A percentile compares a stretch with the other conserved stretches of the same genome.
phyloP scores from a whole-genome alignment of 2,113 vertebrate species.

The Dipodomys merriami region DNA sequence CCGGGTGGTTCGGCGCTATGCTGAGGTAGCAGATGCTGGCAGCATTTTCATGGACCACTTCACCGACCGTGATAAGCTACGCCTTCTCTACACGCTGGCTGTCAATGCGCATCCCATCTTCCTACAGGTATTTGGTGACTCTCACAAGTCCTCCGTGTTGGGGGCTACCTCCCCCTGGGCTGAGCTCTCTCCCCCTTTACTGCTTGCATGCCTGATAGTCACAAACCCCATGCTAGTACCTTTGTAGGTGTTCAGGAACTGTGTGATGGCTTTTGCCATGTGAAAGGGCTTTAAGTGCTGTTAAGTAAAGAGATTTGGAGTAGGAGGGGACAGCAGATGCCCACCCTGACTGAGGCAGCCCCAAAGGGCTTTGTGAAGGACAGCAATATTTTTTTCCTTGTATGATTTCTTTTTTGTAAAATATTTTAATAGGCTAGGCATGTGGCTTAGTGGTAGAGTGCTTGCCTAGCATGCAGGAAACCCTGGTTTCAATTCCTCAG shows the following conservation, averaged over 20 bases:
- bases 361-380: not conserved
- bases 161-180: rapidly evolving
- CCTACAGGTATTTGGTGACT: slow-evolving; percentile 84
- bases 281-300: not conserved
- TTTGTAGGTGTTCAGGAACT: not conserved
- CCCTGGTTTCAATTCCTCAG: too few species aligned
- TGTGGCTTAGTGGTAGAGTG: too few species aligned
- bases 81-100: slow-evolving; percentile 90
- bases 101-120: slow-evolving; percentile 90
- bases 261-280: not conserved
- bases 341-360: not conserved
- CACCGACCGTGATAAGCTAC: slow-evolving; percentile 87
- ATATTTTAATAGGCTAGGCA: too few species aligned
- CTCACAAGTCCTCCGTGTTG: not conserved
- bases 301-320: slow-evolving; percentile 2
- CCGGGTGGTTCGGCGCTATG: slow-evolving; percentile 90
- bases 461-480: too few species aligned
- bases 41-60: slow-evolving; percentile 93
- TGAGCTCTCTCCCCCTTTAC: not conserved
- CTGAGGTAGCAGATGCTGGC: slow-evolving; percentile 89
- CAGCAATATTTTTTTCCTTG: too few species aligned
- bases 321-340: not conserved
- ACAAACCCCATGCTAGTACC: not conserved
- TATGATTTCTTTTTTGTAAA: too few species aligned
- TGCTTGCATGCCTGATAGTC: not conserved